A percentile compares a stretch with the other conserved stretches of the same genome.
These are phyloP conservation scores for Monarcha castaneiventris DNA, from an alignment of 2,113 vertebrate species.

Conservation along the genomic window DNA sequence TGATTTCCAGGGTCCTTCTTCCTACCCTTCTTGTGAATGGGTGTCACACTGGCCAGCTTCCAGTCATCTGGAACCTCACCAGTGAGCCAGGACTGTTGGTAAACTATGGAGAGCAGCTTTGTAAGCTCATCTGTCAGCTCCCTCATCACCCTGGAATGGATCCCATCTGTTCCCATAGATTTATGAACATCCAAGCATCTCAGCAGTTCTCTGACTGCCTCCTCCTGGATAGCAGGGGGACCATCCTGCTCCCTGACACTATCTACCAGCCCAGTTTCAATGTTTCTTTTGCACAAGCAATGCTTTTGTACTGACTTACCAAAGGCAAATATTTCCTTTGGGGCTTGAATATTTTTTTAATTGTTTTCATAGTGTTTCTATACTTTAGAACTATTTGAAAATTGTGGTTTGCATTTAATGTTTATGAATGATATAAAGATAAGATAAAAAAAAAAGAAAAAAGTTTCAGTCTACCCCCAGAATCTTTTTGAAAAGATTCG, in stretches of 20 bases:
- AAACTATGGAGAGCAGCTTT: accelerated
- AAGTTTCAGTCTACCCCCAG: neutral
- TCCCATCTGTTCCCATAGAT: neutral
- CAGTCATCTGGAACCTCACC: neutral
- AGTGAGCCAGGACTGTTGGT: neutral
- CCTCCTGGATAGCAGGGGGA: neutral
- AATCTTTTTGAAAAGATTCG: neutral
- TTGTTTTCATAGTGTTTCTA: neutral
- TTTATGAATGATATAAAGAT: neutral
- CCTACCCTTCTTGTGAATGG: neutral
- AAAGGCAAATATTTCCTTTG: slow-evolving; percentile 17
- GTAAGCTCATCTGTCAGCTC: neutral
- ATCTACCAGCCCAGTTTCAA: neutral
- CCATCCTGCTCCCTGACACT: neutral
- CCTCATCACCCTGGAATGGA: neutral
- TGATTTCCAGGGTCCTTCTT: neutral
- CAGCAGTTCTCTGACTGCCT: neutral
- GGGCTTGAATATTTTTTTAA: neutral
- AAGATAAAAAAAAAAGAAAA: neutral
- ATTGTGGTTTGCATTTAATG: neutral
- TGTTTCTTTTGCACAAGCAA: neutral
- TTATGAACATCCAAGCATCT: neutral
- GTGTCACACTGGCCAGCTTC: neutral
- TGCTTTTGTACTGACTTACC: slow-evolving; percentile 4
- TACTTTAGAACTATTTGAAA: neutral